Evolutionary conservation across 1,140 invertebrate genomes (phyloP).

Genomic region (Pseudomyrmex flavicornis): DNA sequence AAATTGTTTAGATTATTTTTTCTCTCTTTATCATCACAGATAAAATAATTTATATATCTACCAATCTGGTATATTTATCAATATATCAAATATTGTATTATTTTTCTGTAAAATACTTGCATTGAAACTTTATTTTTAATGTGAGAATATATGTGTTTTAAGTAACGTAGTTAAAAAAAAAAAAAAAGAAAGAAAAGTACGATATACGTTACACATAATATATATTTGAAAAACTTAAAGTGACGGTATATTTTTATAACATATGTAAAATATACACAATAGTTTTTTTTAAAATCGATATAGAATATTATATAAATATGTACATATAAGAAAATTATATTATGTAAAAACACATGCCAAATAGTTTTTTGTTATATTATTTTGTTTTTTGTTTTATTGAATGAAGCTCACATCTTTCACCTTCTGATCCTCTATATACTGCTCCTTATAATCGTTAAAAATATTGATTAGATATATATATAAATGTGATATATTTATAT

Average conservation of each 20-base stretch:
- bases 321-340: slow-evolving; percentile 19
- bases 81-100: not conserved
- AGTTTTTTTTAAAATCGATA: too few species aligned
- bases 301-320: slow-evolving; percentile 20
- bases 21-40: too few species aligned
- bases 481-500: not conserved
- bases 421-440: not conserved
- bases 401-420: not conserved
- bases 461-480: slow-evolving; percentile 2
- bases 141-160: slow-evolving; percentile 16
- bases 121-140: not conserved
- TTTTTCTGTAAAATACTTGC: slow-evolving; percentile 1
- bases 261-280: slow-evolving; percentile 10
- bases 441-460: not conserved
- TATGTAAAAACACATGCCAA: slow-evolving; percentile 5
- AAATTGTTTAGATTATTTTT: too few species aligned
- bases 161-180: slow-evolving; percentile 1
- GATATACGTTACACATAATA: slow-evolving; percentile 15
- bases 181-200: too few species aligned
- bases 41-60: not conserved
- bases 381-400: not conserved
- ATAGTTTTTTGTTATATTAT: slow-evolving; percentile 29
- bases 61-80: slow-evolving; percentile 6
- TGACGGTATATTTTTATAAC: slow-evolving; percentile 3
- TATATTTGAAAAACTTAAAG: slow-evolving; percentile 34